phyloP scores from a whole-genome alignment of 2,888 invertebrate genomes.

The Torymus texanus region DNA sequence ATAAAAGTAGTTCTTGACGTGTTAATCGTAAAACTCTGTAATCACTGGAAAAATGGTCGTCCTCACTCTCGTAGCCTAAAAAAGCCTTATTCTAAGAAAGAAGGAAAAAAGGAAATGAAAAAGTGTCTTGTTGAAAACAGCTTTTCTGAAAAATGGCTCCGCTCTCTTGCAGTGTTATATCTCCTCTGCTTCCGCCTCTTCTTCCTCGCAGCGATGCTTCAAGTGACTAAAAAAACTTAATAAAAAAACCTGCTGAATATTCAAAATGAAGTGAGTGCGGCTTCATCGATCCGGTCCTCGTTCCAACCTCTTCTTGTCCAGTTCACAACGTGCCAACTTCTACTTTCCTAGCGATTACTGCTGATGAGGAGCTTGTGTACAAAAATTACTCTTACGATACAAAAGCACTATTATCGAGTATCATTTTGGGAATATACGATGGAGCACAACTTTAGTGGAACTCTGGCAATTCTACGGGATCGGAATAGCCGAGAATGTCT shows the following conservation, averaged over 20 bases:
- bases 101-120: neutral
- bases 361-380: conserved; percentile 42
- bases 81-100: conserved; percentile 20
- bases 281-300: neutral
- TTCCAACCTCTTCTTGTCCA: neutral
- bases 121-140: conserved; percentile 17
- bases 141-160: neutral
- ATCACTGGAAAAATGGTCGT: neutral
- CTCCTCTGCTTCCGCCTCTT: neutral
- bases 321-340: conserved; percentile 2
- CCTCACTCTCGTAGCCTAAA: neutral
- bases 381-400: conserved; percentile 29
- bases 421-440: neutral
- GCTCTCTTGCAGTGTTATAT: neutral
- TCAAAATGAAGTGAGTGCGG: neutral
- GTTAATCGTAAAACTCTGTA: no score
- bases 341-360: conserved; percentile 52
- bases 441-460: conserved; percentile 29
- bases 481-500: conserved; percentile 22
- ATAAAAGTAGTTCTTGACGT: no score
- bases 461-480: conserved; percentile 48
- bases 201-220: neutral
- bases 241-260: conserved; percentile 10
- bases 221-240: conserved; percentile 25
- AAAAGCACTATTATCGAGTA: conserved; percentile 17